Conservation (phyloP, 2,888 invertebrate genomes). For the Drosophila infuscata region DNA sequence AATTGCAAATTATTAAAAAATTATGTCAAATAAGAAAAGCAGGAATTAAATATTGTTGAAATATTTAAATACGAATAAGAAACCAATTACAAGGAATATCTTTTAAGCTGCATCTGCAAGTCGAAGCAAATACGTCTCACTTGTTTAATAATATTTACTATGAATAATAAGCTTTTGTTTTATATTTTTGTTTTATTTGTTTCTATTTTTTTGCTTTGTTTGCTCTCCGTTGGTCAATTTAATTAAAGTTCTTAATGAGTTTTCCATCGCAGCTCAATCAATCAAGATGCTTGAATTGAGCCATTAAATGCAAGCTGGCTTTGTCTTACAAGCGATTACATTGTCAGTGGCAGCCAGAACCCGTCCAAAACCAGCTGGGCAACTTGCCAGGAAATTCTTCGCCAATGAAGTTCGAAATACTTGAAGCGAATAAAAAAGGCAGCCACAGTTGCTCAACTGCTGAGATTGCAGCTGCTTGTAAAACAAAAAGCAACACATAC, state of each 20-base stretch:
- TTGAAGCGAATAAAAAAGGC: conserved; percentile 50
- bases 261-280: conserved; percentile 74
- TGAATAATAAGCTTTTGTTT: conserved; percentile 71
- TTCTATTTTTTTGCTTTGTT: conserved; percentile 9
- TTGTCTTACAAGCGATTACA: conserved; percentile 69
- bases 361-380: conserved; percentile 40
- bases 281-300: conserved; percentile 66
- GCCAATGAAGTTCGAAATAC: conserved; percentile 66
- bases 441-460: conserved; percentile 49
- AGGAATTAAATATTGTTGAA: not conserved
- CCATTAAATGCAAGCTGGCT: conserved; percentile 65
- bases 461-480: conserved; percentile 57
- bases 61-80: not conserved
- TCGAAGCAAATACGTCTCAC: conserved; percentile 7
- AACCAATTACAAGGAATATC: not conserved
- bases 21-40: not conserved
- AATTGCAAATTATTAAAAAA: not conserved
- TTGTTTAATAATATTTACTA: conserved; percentile 40
- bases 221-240: conserved; percentile 56
- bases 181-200: conserved; percentile 9
- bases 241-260: conserved; percentile 81
- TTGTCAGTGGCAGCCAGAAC: conserved; percentile 39
- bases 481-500: conserved; percentile 43
- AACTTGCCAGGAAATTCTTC: conserved; percentile 60
- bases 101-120: conserved; percentile 17